These are phyloP conservation scores for Drosophila sordidapex DNA, from an alignment of 2,888 invertebrate species.

Conservation along the genomic window DNA sequence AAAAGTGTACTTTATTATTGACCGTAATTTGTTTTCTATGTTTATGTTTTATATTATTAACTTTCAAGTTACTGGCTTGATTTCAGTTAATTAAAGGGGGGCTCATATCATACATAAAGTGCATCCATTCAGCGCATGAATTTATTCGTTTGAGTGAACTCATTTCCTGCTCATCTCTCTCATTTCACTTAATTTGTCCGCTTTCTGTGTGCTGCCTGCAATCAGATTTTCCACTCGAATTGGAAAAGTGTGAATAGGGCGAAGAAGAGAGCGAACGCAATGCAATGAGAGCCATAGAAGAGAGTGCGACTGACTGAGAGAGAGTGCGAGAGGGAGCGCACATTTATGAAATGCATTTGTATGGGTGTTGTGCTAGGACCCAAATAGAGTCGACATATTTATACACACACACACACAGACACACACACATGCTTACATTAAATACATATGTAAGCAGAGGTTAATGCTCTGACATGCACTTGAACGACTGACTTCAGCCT, in stretches of 20 bases:
- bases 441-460: slow-evolving; percentile 51
- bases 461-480: slow-evolving; percentile 83
- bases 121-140: slow-evolving; percentile 6
- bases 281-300: slow-evolving; percentile 14
- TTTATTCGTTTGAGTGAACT: neutral
- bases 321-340: slow-evolving; percentile 6
- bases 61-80: neutral
- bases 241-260: slow-evolving; percentile 53
- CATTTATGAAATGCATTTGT: slow-evolving; percentile 24
- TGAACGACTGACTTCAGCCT: slow-evolving; percentile 81
- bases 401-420: slow-evolving; percentile 8
- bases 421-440: slow-evolving; percentile 5
- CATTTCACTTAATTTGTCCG: slow-evolving; percentile 23
- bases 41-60: neutral
- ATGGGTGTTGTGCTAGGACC: slow-evolving; percentile 76
- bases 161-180: slow-evolving; percentile 27
- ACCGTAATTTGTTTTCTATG: neutral
- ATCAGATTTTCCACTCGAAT: slow-evolving; percentile 60
- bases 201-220: slow-evolving; percentile 15
- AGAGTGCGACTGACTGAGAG: neutral
- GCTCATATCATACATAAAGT: neutral
- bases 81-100: neutral
- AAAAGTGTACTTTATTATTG: neutral
- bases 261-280: slow-evolving; percentile 20
- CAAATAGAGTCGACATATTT: slow-evolving; percentile 45